phyloP scores from a whole-genome alignment of 1,140 invertebrate species.

The Mylabris phalerata region DNA sequence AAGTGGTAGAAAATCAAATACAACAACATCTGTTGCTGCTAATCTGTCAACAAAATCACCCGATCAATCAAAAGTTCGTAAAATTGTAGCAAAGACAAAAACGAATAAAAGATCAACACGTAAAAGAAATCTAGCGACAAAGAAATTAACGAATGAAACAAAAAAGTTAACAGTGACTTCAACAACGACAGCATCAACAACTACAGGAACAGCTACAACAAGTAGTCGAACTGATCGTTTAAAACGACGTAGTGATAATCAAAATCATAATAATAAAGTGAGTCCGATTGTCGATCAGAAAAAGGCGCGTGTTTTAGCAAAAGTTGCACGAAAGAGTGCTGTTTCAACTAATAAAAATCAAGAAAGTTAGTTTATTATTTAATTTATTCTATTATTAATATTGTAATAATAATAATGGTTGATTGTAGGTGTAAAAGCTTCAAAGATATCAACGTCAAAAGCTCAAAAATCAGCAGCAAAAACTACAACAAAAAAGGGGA shows the following conservation, averaged over 20 bases:
- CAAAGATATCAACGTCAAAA: slow-evolving; percentile 22
- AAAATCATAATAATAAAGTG: slow-evolving; percentile 19
- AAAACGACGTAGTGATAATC: slow-evolving; percentile 16
- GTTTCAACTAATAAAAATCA: slow-evolving; percentile 16
- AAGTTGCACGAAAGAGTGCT: slow-evolving; percentile 34
- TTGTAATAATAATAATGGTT: not conserved
- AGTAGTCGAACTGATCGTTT: slow-evolving; percentile 15
- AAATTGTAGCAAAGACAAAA: slow-evolving; percentile 19
- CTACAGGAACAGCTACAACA: slow-evolving; percentile 12
- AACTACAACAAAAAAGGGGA: not conserved
- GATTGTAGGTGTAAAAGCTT: slow-evolving; percentile 16
- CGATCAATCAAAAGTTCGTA: slow-evolving; percentile 30
- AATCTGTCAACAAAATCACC: slow-evolving; percentile 15
- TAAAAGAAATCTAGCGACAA: not conserved
- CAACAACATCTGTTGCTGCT: slow-evolving; percentile 8
- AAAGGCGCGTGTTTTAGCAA: slow-evolving; percentile 39
- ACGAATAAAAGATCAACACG: slow-evolving; percentile 7
- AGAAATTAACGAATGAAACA: not conserved
- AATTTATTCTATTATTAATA: not conserved
- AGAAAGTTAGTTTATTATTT: slow-evolving; percentile 5
- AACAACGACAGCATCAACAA: slow-evolving; percentile 7
- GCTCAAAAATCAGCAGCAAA: slow-evolving; percentile 16
- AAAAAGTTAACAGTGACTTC: not conserved
- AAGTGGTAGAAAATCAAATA: slow-evolving; percentile 7
- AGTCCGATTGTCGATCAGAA: slow-evolving; percentile 39